Conservation (phyloP, 2,797 vertebrate genomes). For the Cyprinella venusta region DNA sequence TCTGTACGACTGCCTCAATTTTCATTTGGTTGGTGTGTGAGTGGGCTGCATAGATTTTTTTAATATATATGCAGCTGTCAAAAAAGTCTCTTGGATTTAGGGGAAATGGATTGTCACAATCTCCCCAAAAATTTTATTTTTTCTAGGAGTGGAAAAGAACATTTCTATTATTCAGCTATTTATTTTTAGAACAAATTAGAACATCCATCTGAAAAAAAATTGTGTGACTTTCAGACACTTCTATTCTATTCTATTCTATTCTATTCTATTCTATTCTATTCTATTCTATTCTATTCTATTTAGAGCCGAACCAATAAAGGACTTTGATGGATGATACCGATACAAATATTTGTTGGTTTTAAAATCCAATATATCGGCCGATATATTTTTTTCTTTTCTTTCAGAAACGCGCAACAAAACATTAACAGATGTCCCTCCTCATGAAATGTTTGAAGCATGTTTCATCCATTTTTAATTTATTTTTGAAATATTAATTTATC, state of each 20-base stretch:
- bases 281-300: too few species aligned
- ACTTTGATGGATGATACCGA: too few species aligned
- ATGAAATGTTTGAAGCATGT: too few species aligned
- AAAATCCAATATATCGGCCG: too few species aligned
- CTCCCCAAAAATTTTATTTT: not conserved
- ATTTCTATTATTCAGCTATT: slow-evolving; percentile 8
- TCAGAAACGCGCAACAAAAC: too few species aligned
- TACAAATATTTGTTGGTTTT: too few species aligned
- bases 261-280: not conserved
- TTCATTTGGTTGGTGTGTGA: slow-evolving; percentile 8
- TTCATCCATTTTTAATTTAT: too few species aligned
- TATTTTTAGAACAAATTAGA: not conserved
- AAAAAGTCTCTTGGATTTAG: slow-evolving; percentile 15
- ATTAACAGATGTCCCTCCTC: too few species aligned
- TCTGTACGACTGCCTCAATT: slow-evolving; percentile 57
- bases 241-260: not conserved
- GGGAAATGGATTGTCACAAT: slow-evolving; percentile 30
- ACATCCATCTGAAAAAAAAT: slow-evolving; percentile 12
- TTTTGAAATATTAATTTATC: too few species aligned
- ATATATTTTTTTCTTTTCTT: too few species aligned
- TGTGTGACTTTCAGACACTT: not conserved
- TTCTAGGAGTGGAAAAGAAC: not conserved
- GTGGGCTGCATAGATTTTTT: slow-evolving; percentile 12
- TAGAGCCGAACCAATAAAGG: too few species aligned
- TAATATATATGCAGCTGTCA: slow-evolving; percentile 30